phyloP scores from a whole-genome alignment of 2,888 invertebrate genomes.

The Habrosyne pyritoides region DNA sequence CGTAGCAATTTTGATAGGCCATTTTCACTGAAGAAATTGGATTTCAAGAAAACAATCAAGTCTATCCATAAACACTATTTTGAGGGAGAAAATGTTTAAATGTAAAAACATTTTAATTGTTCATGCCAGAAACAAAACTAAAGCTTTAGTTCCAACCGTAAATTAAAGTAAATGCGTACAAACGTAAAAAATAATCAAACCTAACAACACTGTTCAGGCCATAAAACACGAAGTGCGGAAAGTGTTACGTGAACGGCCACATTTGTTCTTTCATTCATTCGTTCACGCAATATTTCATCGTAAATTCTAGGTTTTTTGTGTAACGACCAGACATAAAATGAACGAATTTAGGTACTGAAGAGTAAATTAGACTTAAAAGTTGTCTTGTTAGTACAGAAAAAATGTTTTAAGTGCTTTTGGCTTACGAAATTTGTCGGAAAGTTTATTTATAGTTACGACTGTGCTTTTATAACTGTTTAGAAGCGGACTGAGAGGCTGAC shows the following conservation, averaged over 20 bases:
- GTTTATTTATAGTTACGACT: background rate
- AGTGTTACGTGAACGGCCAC: slow-evolving; percentile 46
- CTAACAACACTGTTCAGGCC: slow-evolving; percentile 26
- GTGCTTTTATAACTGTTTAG: background rate
- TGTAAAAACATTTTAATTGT: background rate
- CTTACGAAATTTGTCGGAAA: background rate
- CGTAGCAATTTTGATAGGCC: too few species aligned
- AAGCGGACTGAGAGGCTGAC: too few species aligned
- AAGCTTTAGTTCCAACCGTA: background rate
- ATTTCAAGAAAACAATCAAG: too few species aligned
- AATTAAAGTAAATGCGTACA: slow-evolving; percentile 2
- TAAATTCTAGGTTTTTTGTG: slow-evolving; percentile 14
- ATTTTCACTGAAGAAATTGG: too few species aligned
- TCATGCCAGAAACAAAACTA: slow-evolving; percentile 8
- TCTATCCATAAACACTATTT: too few species aligned
- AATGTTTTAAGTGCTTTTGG: background rate
- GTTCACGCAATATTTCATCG: slow-evolving; percentile 32
- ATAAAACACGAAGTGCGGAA: slow-evolving; percentile 42
- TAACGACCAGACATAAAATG: slow-evolving; percentile 1
- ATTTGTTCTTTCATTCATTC: slow-evolving; percentile 45
- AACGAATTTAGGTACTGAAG: slow-evolving; percentile 11
- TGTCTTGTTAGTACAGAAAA: background rate
- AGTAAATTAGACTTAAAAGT: slow-evolving; percentile 5
- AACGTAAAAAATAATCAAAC: slow-evolving; percentile 12
- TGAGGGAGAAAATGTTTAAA: too few species aligned